Conservation (phyloP, 2,113 vertebrate species). For the Regulus satrapa region DNA sequence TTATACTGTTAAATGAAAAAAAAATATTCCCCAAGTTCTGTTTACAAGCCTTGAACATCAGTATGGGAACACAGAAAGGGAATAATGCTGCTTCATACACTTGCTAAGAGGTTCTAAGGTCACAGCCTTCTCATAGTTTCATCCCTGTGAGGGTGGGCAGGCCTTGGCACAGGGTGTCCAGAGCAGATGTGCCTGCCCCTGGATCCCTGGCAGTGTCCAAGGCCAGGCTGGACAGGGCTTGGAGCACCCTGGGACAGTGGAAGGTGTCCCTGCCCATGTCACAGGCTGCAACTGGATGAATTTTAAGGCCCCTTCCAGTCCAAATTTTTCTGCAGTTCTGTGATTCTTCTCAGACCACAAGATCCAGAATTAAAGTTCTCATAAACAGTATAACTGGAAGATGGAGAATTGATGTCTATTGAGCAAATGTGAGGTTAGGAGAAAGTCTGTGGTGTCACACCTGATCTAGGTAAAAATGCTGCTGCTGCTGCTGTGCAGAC, state of each 20-base stretch:
- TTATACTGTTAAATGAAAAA: no score
- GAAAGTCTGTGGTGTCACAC: fast-evolving
- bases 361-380: not conserved
- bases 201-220: not conserved
- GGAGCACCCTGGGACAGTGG: fast-evolving
- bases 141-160: fast-evolving
- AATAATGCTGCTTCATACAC: not conserved
- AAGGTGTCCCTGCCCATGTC: not conserved
- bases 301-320: not conserved
- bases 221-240: fast-evolving
- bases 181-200: not conserved
- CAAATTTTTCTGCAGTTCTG: not conserved
- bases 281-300: fast-evolving
- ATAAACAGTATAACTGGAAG: fast-evolving
- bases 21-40: no score
- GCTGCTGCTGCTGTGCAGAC: not conserved
- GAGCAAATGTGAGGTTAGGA: not conserved
- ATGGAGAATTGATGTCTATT: no score
- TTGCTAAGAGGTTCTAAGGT: not conserved
- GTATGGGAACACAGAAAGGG: fast-evolving
- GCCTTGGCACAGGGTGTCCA: fast-evolving
- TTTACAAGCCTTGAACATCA: not conserved
- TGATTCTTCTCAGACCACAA: not conserved
- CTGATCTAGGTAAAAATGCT: not conserved
- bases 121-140: not conserved